Conservation (phyloP, 2,113 vertebrate species). For the Acanthisitta chloris region DNA sequence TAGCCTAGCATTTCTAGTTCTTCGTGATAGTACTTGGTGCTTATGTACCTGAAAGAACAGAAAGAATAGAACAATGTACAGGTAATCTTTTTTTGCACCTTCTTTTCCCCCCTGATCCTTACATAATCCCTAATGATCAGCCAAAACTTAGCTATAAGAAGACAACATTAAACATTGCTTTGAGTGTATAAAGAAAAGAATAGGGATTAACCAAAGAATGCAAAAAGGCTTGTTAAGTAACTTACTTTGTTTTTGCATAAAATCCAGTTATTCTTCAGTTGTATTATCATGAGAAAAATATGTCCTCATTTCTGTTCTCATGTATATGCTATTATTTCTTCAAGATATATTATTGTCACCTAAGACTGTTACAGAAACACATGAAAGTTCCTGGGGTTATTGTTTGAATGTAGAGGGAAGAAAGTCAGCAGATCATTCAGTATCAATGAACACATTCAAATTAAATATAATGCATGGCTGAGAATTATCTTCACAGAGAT, state of each 20-base stretch:
- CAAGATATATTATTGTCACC: not conserved
- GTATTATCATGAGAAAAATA: not conserved
- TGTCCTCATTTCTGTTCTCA: not conserved
- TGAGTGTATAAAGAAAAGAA: not conserved
- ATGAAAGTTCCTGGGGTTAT: not conserved
- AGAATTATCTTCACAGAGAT: conserved; percentile 8
- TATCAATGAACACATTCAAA: not conserved
- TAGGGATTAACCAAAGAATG: not conserved
- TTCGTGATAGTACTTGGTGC: not conserved
- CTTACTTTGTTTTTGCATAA: not conserved
- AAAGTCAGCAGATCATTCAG: not conserved
- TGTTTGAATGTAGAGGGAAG: not conserved
- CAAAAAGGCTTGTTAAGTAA: not conserved
- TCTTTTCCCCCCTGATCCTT: not conserved
- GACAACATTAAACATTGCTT: not conserved
- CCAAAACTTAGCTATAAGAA: not conserved
- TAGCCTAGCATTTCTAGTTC: not conserved
- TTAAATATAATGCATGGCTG: not conserved
- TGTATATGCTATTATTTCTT: not conserved
- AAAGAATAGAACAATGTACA: not conserved
- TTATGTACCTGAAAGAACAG: not conserved
- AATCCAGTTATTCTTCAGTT: not conserved
- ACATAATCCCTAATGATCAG: not conserved
- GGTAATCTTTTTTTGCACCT: not conserved
- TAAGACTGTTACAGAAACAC: not conserved